Evolutionary conservation across 2,888 invertebrate species (phyloP).

Genomic region (Ryuthela nishihirai): DNA sequence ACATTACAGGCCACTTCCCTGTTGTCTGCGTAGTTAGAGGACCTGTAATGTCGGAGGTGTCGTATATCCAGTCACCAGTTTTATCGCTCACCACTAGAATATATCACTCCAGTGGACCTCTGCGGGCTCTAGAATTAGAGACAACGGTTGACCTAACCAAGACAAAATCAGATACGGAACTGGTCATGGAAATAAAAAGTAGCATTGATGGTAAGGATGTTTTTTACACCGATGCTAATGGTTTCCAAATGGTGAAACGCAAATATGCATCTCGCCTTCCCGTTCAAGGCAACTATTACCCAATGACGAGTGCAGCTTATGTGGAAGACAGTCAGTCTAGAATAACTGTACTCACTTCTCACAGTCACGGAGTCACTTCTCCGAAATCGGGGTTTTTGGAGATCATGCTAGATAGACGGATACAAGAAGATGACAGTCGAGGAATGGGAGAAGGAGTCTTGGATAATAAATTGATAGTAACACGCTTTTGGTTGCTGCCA

Average conservation of each 20-base stretch:
- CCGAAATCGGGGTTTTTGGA: constrained; percentile 86
- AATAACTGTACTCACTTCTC: constrained; percentile 76
- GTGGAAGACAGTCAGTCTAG: constrained; percentile 66
- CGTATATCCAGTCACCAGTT: constrained; percentile 58
- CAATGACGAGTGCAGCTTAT: constrained; percentile 87
- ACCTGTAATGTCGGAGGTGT: constrained; percentile 72
- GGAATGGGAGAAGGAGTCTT: constrained; percentile 93
- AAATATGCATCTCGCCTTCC: constrained; percentile 70
- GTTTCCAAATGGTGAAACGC: constrained; percentile 82
- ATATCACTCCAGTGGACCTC: constrained; percentile 65
- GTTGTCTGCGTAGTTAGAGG: constrained; percentile 81
- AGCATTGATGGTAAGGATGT: constrained; percentile 66
- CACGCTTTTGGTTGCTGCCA: constrained; percentile 74
- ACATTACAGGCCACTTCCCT: constrained; percentile 54
- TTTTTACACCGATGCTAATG: constrained; percentile 77
- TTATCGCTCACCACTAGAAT: constrained; percentile 74
- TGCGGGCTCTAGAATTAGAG: constrained; percentile 70
- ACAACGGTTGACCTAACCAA: constrained; percentile 56
- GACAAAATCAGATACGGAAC: constrained; percentile 44
- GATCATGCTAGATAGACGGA: constrained; percentile 89
- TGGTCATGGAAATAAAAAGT: constrained; percentile 86
- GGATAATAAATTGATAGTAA: constrained; percentile 67
- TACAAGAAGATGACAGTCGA: constrained; percentile 89
- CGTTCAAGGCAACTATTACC: constrained; percentile 94
- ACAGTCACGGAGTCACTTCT: constrained; percentile 80